Evolutionary conservation across 2,888 invertebrate genomes (phyloP), one percentile per base, ranked within the genome.

Genomic region (Scotopteryx bipunctaria): DNA sequence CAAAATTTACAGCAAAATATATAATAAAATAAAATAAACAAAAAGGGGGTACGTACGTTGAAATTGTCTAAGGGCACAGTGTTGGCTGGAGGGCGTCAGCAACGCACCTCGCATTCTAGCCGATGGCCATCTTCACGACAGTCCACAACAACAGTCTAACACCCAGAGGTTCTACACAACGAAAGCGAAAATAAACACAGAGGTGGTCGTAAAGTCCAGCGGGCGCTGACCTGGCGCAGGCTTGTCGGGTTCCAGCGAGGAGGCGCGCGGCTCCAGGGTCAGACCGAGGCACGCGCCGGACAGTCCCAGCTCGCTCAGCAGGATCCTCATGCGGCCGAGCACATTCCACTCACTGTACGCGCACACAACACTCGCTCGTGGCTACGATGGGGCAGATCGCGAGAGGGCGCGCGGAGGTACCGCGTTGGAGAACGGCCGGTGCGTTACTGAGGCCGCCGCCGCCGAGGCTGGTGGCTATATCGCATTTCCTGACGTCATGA

Each of bases 21-120:
- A 67, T 59, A 60, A 73, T 71, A 61, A 69, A 76, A 70, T 69
- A 69, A 78, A 82, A 78, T 71, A 69, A 82, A 83, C 49, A 9
- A 80, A 81, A 83, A 76, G 77, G 74, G 74, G 73, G 82, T 90
- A 91, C 91, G 73, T 91, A 91, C 91, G 85, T 80, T 81, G 82
- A 76, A 88, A 88, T 76, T 85, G 85, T 85, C 76, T 87, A 83
- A 90, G 83, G 84, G 78, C 83, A 78, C 84, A 86, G 76, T 81
- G 81, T 82, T 83, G 85, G 81, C 80, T 86, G 78, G 84, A 86
- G 86, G 88, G 89, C 89, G 89, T 86, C 83, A 89, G 88, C 82
- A 89, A 84, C 88, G 88, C 90, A 82, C 90, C 88, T 86, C 89
- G 90, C 90, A 90, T 90, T 85, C 90, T 90, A 90, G 88, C 89